Percentiles rank a stretch among this genome's conserved stretches.
Conservation (phyloP, 2,797 vertebrate genomes). For the Gobio occitaniae region DNA sequence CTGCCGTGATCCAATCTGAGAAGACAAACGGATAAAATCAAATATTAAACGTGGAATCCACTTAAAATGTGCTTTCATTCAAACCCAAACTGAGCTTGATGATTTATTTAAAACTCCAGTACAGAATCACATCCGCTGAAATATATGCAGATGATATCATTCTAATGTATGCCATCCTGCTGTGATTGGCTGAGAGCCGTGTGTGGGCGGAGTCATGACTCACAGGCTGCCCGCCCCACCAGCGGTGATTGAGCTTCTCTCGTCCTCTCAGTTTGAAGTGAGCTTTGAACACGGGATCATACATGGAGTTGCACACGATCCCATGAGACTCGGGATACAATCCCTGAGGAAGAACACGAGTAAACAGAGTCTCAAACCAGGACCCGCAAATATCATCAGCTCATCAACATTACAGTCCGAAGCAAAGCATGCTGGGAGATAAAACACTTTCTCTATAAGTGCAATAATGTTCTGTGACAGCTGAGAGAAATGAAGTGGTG, state of each 20-base stretch:
- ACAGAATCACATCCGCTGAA: neutral
- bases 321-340: slow-evolving; percentile 98
- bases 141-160: neutral
- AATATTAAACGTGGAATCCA: neutral
- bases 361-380: neutral
- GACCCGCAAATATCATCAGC: too few species aligned
- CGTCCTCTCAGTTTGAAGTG: slow-evolving; percentile 90
- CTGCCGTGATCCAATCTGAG: slow-evolving; percentile 96
- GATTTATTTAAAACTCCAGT: neutral
- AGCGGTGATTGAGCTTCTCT: slow-evolving; percentile 97
- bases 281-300: slow-evolving; percentile 96
- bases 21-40: slow-evolving; percentile 7
- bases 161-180: neutral
- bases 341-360: slow-evolving; percentile 77
- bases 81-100: neutral
- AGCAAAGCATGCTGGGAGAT: neutral
- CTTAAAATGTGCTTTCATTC: neutral
- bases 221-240: slow-evolving; percentile 99
- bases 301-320: slow-evolving; percentile 97
- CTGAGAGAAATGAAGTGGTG: neutral
- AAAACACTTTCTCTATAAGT: too few species aligned
- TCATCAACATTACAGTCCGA: neutral
- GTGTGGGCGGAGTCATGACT: slow-evolving; percentile 68
- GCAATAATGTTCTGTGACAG: neutral
- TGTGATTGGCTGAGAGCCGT: neutral